Evolutionary conservation across 2,113 vertebrate genomes (phyloP), one percentile per base, ranked within the genome.

Genomic region (Salminus brasiliensis): DNA sequence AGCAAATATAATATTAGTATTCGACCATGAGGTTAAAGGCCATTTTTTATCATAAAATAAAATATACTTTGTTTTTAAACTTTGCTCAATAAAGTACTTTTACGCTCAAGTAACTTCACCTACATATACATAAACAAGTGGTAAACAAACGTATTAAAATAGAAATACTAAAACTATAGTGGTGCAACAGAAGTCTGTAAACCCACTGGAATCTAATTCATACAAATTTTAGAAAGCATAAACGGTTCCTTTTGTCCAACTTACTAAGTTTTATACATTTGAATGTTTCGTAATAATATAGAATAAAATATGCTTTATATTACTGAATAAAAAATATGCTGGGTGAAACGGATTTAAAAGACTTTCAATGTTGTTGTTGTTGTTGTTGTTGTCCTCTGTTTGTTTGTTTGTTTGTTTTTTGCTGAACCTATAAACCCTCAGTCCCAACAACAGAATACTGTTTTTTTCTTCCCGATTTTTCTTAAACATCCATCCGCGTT

Each of bases 1-100:
- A 97, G 96, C 96, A 99, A 99, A 99, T 98, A 98, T 98, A 99
- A 98, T 97, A 97, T 98, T 98, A 97, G 96, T 97, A 97, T 99
- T 96, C 94, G 95, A 98, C 96, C 96, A 95, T 96, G 95, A 98
- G 95, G 95, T 97, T 97, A 96, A 97, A 98, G 96, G 96, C 95
- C 96, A 23, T 76, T 62, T 71, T 72, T 57, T 98, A 97, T 98
- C 95, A 98, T 98, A 97, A 98, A 98, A 99, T 98, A 99, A 99
- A 99, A 98, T 99, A 97, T 97, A 97, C 94, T 97, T 97, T 97
- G 94, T 95, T 96, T 95, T 98, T 96, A 97, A 97, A 98, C 95
- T 99, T 97, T 98, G 95, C 95, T 98, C 95, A 95, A 96, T 98
- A 98, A 98, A 98, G 96, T 97, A 97, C 96, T 98, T 98, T 97